Evolutionary conservation across 2,888 invertebrate genomes (phyloP).

Genomic region (Ochlodes sylvanus): DNA sequence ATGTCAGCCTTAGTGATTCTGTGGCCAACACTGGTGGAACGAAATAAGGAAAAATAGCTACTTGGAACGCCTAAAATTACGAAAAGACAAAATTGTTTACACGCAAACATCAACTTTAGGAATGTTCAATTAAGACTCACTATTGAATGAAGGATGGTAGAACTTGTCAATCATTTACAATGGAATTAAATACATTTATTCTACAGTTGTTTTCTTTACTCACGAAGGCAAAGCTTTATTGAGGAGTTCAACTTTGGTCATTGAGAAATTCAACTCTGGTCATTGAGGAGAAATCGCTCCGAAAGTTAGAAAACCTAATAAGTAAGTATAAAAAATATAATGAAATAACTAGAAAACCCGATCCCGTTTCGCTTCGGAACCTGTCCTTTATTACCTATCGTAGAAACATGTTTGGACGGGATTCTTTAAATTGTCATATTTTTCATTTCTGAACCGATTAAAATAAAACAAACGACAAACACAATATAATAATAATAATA

Average conservation of each 20-base stretch:
- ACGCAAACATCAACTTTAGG: not conserved
- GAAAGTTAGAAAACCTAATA: too few species aligned
- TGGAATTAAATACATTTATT: not conserved
- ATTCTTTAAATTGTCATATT: too few species aligned
- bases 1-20: conserved; percentile 37
- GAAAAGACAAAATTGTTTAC: conserved; percentile 2
- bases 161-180: not conserved
- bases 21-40: conserved; percentile 26
- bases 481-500: too few species aligned
- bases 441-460: too few species aligned
- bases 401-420: too few species aligned
- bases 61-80: not conserved
- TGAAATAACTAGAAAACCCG: too few species aligned
- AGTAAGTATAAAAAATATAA: too few species aligned
- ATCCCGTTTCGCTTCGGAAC: too few species aligned
- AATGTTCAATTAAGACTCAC: not conserved
- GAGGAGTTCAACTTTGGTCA: not conserved
- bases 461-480: too few species aligned
- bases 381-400: too few species aligned
- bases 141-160: not conserved
- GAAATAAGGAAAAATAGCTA: conserved; percentile 19
- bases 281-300: too few species aligned
- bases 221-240: not conserved
- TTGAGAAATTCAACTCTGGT: too few species aligned
- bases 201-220: not conserved